These are phyloP conservation scores for Saccopteryx bilineata DNA, from an alignment of 2,113 vertebrate species.

Conservation along the genomic window DNA sequence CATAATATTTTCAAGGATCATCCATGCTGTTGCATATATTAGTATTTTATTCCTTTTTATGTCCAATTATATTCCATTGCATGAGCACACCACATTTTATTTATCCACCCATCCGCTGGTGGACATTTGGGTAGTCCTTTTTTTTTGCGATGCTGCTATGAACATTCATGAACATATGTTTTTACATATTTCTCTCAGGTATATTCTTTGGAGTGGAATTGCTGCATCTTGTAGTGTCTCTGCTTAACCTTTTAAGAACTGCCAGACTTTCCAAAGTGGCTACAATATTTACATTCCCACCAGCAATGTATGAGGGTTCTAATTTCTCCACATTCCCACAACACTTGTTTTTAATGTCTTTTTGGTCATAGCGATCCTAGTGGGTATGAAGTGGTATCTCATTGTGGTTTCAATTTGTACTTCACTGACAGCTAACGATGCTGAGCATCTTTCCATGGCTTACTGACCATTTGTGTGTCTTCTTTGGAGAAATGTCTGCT, in stretches of 20 bases:
- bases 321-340: not conserved
- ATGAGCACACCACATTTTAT: not conserved
- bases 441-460: not conserved
- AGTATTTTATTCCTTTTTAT: slow-evolving; percentile 37
- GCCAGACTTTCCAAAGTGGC: not conserved
- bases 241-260: slow-evolving; percentile 1
- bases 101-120: slow-evolving; percentile 25
- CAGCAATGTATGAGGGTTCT: not conserved
- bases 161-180: not conserved
- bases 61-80: not conserved
- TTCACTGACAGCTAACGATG: not conserved
- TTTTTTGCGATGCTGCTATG: not conserved
- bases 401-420: not conserved
- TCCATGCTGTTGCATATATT: not conserved
- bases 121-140: not conserved
- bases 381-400: not conserved
- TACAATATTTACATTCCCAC: not conserved
- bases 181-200: not conserved
- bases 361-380: not conserved
- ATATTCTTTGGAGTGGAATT: not conserved
- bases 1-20: not conserved
- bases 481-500: not conserved
- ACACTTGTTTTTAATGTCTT: not conserved
- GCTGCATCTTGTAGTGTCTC: not conserved
- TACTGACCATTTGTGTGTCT: not conserved